Evolutionary conservation across 2,888 invertebrate genomes (phyloP), one percentile per base, ranked within the genome.

Genomic region (Pterobdella sp.): DNA sequence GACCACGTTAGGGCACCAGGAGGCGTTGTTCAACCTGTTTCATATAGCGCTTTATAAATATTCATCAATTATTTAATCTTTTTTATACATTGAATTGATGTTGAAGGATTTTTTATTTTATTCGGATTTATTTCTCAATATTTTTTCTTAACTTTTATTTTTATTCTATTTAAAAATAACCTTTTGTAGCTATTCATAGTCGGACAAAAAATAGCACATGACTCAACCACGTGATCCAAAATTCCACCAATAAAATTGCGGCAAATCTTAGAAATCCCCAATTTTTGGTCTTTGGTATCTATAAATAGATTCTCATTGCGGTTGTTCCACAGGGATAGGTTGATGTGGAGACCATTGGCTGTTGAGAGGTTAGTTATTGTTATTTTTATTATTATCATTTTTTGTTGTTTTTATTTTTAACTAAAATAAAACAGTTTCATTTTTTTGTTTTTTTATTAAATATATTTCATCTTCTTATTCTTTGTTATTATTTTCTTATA

Each of bases 141-240:
- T n/a, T n/a, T n/a, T n/a, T n/a, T n/a, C n/a, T n/a, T n/a, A n/a
- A n/a, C n/a, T n/a, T n/a, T n/a, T 60, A 18, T 10, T 2, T 14
- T 22, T 42, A 22, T 29, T 60, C 22, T 7, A 68, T 37, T 37
- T 26, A 0, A 1, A 7, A 49, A 31, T 14, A 26, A 76, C 76
- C 79, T 76, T 72, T 78, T 79, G 72, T 79, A 79, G 73, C 79
- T 79, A 75, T 79, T 79, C 34, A 79, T 74, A 4, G 78, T 78
- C n/a, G 79, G 78, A 69, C 78, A 79, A 56, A 76, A 60, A n/a
- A 79, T 52, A 26, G 79, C 79, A 32, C 76, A 75, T 10, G 77
- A 75, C 36, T 74, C 76, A 26, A 56, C 34, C 1, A 75, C 76
- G 42, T 79, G 78, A 7, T 75, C 64, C 56, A 79, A 60, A 3